Evolutionary conservation across 1,140 invertebrate species (phyloP).

Genomic region (Caerostris extrusa): DNA sequence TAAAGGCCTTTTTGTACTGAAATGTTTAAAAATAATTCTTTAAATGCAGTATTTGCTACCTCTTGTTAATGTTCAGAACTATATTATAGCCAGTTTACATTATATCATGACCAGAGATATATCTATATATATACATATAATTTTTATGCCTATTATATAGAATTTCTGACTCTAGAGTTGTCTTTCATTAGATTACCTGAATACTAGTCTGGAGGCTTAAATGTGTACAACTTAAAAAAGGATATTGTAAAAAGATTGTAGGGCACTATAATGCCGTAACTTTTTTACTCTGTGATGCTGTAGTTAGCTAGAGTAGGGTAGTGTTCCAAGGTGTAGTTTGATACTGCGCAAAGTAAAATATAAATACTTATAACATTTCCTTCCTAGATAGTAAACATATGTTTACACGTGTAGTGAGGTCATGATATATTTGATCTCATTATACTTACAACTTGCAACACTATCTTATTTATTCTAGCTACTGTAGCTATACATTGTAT

Average conservation of each 20-base stretch:
- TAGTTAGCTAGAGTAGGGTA: slow-evolving; percentile 77
- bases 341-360: slow-evolving; percentile 35
- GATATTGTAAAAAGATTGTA: slow-evolving; percentile 51
- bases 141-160: slow-evolving; percentile 77
- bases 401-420: slow-evolving; percentile 6
- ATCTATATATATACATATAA: slow-evolving; percentile 77
- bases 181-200: slow-evolving; percentile 77
- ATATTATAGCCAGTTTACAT: slow-evolving; percentile 78
- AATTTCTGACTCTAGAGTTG: slow-evolving; percentile 70
- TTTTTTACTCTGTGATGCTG: slow-evolving; percentile 74
- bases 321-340: slow-evolving; percentile 76
- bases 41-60: slow-evolving; percentile 77
- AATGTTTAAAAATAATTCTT: slow-evolving; percentile 77
- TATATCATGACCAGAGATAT: slow-evolving; percentile 76
- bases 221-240: slow-evolving; percentile 67
- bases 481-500: neutral
- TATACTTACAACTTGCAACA: no score
- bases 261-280: slow-evolving; percentile 54
- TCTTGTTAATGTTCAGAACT: slow-evolving; percentile 77
- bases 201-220: slow-evolving; percentile 76
- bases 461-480: neutral
- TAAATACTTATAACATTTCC: slow-evolving; percentile 23
- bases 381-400: slow-evolving; percentile 32
- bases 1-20: slow-evolving; percentile 74
- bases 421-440: slow-evolving; percentile 51